Evolutionary conservation across 2,113 vertebrate species (phyloP).

Genomic region (Choloepus hoffmanni): DNA sequence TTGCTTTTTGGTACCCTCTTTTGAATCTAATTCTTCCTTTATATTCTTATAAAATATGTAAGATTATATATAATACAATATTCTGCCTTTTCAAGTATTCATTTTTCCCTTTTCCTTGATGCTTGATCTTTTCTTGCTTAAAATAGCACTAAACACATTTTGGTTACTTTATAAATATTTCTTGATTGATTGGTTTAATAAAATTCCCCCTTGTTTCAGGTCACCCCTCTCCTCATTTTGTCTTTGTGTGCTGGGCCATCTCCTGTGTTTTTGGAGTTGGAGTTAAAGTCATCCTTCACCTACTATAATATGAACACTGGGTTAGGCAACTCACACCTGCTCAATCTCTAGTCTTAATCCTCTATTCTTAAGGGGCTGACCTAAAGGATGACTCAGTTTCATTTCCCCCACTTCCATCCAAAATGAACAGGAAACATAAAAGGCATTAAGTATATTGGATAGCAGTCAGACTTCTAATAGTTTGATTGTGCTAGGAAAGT

Average conservation of each 20-base stretch:
- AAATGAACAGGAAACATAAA: slow-evolving; percentile 73
- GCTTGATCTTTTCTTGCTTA: slow-evolving; percentile 40
- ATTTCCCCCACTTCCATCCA: slow-evolving; percentile 31
- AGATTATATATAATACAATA: background rate
- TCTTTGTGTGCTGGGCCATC: background rate
- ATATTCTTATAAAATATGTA: background rate
- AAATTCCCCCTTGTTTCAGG: slow-evolving; percentile 23
- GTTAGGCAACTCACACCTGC: slow-evolving; percentile 29
- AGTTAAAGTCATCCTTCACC: slow-evolving; percentile 52
- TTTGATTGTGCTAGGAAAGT: slow-evolving; percentile 60
- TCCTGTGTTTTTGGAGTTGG: slow-evolving; percentile 29
- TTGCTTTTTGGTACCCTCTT: background rate
- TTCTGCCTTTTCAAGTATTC: slow-evolving; percentile 31
- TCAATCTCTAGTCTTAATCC: slow-evolving; percentile 20
- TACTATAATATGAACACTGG: slow-evolving; percentile 7
- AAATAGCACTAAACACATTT: background rate
- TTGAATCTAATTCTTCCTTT: background rate
- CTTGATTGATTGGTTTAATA: slow-evolving; percentile 68
- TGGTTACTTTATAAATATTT: slow-evolving; percentile 46
- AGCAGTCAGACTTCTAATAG: slow-evolving; percentile 65
- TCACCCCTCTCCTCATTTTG: background rate
- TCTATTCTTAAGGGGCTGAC: slow-evolving; percentile 25
- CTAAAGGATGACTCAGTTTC: slow-evolving; percentile 45
- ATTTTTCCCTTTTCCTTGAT: background rate
- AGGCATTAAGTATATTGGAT: slow-evolving; percentile 46